Evolutionary conservation across 2,888 invertebrate species (phyloP).

Genomic region (Cetonia aurata): DNA sequence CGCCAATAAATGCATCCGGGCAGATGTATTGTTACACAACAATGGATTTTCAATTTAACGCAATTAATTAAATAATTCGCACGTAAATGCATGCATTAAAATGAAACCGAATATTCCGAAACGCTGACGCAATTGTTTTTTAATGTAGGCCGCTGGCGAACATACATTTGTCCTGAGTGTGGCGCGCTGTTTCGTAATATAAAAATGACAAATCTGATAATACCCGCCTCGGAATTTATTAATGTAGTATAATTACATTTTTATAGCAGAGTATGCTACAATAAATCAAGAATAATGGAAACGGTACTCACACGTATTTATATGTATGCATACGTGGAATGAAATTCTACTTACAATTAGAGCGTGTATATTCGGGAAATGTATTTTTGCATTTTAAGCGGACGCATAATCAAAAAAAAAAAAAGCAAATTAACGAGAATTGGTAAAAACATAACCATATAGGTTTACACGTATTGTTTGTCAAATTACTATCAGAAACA

Average conservation of each 20-base stretch:
- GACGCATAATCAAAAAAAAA: slow-evolving; percentile 12
- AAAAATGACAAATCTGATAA: slow-evolving; percentile 38
- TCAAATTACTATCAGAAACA: too few relatives aligned
- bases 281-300: slow-evolving; percentile 35
- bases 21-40: too few relatives aligned
- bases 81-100: too few relatives aligned
- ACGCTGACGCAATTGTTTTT: slow-evolving; percentile 17
- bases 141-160: slow-evolving; percentile 10
- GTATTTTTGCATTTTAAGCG: neutral
- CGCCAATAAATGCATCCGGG: too few relatives aligned
- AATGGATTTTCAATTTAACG: too few relatives aligned
- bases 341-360: slow-evolving; percentile 24
- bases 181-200: neutral
- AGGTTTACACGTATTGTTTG: too few relatives aligned
- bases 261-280: slow-evolving; percentile 27
- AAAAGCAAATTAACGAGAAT: neutral
- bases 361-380: slow-evolving; percentile 11
- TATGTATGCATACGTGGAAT: slow-evolving; percentile 2
- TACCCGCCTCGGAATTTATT: slow-evolving; percentile 24
- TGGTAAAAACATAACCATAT: too few relatives aligned
- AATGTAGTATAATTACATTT: slow-evolving; percentile 38
- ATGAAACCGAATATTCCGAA: too few relatives aligned
- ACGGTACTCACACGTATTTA: slow-evolving; percentile 2
- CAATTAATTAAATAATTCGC: too few relatives aligned
- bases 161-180: neutral